Conservation (phyloP, 2,797 vertebrate genomes). For the Tachyglossus aculeatus region DNA sequence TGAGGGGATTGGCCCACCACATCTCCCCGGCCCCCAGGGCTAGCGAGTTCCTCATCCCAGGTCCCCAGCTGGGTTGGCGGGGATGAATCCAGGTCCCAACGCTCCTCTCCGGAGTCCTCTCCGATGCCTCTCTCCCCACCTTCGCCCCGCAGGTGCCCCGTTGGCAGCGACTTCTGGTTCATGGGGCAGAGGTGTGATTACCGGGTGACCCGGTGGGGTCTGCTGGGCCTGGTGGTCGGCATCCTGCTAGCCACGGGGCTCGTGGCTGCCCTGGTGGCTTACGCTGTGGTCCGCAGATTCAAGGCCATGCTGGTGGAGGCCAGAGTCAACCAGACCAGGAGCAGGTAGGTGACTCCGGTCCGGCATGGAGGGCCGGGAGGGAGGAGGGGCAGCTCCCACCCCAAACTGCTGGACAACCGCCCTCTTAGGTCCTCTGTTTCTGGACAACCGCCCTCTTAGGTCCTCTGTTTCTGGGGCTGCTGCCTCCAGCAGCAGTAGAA, state of each 20-base stretch:
- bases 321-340: constrained; percentile 87
- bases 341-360: constrained; percentile 75
- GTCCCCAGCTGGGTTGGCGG: too few relatives aligned
- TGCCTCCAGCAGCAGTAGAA: not conserved
- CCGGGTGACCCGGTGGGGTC: constrained; percentile 79
- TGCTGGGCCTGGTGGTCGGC: constrained; percentile 78
- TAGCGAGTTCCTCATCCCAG: too few relatives aligned
- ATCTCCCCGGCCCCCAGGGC: too few relatives aligned
- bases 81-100: too few relatives aligned
- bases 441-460: too few relatives aligned
- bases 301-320: constrained; percentile 82
- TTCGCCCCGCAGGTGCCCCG: constrained; percentile 74
- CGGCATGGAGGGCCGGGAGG: not conserved
- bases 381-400: not conserved
- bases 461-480: too few relatives aligned
- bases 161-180: constrained; percentile 86
- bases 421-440: too few relatives aligned
- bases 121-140: rapidly evolving
- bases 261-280: constrained; percentile 71
- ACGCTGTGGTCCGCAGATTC: constrained; percentile 80
- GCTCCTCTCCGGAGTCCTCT: not conserved
- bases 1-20: not conserved
- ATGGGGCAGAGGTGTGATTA: constrained; percentile 85
- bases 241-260: constrained; percentile 73
- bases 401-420: too few relatives aligned